A percentile compares a stretch with the other conserved stretches of the same genome.
Conservation (phyloP, 2,888 invertebrate species). For the Scotopteryx bipunctaria region DNA sequence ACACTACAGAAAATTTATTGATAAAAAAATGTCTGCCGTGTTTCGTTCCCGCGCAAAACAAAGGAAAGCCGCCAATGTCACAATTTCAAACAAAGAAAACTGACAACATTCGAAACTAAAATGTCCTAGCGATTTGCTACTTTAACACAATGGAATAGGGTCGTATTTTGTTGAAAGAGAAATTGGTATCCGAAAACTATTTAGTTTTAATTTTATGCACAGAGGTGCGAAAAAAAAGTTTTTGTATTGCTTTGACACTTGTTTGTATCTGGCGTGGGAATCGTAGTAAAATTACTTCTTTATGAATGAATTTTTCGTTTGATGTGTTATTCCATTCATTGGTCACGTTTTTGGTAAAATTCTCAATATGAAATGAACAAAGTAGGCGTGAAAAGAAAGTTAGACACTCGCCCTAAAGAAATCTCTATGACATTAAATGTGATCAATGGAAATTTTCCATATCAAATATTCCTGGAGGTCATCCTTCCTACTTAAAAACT, state of each 20-base stretch:
- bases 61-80: conserved; percentile 38
- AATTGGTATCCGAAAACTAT: background rate
- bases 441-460: too few species aligned
- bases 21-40: conserved; percentile 11
- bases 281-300: conserved; percentile 26
- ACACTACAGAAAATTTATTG: too few species aligned
- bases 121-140: background rate
- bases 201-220: conserved; percentile 29
- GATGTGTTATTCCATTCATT: conserved; percentile 28
- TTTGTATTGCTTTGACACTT: conserved; percentile 30
- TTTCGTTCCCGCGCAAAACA: conserved; percentile 34
- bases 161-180: background rate
- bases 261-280: conserved; percentile 37
- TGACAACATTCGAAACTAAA: background rate
- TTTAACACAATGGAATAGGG: background rate
- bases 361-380: background rate
- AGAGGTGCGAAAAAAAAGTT: conserved; percentile 31
- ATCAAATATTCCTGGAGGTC: too few species aligned
- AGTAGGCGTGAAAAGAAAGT: too few species aligned
- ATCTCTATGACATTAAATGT: too few species aligned
- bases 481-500: too few species aligned
- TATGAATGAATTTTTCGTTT: conserved; percentile 34
- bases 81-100: conserved; percentile 34
- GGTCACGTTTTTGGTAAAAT: conserved; percentile 25
- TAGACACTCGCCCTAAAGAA: too few species aligned